These are phyloP conservation scores for Chromoteleia sp. DNA, from an alignment of 2,888 invertebrate genomes.

Conservation along the genomic window DNA sequence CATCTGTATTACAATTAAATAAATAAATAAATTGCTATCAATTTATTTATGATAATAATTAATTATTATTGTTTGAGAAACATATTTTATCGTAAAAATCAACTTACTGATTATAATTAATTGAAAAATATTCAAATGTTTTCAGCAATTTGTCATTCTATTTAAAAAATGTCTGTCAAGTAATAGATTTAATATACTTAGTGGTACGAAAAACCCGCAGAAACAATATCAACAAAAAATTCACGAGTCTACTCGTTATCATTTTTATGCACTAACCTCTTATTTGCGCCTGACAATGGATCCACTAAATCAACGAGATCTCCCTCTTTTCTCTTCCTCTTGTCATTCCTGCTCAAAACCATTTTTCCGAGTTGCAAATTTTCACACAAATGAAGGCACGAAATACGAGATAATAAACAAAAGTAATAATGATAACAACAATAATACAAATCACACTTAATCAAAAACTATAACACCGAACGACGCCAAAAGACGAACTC, in stretches of 20 bases:
- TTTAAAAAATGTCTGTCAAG: no score
- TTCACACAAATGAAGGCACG: not conserved
- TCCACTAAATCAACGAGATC: slow-evolving; percentile 84
- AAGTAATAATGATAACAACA: not conserved
- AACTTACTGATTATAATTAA: no score
- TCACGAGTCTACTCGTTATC: not conserved
- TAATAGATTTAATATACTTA: no score
- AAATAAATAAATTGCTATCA: no score
- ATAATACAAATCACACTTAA: not conserved
- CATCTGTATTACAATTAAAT: no score
- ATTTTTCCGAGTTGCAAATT: slow-evolving; percentile 74
- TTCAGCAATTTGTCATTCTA: no score
- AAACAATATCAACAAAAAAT: no score
- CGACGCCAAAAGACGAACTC: slow-evolving; percentile 27
- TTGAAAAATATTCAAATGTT: no score
- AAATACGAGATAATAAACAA: not conserved
- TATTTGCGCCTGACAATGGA: slow-evolving; percentile 81
- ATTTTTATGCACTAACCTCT: slow-evolving; percentile 76
- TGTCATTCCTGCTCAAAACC: slow-evolving; percentile 83
- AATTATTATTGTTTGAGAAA: no score
- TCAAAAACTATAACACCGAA: not conserved
- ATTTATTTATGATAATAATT: no score
- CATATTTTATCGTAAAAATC: no score
- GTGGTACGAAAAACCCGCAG: no score
- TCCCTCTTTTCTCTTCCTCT: slow-evolving; percentile 83